Percentiles rank a stretch among this genome's conserved stretches.
These are phyloP conservation scores for Gambusia holbrooki DNA, from an alignment of 2,113 vertebrate species.

Conservation along the genomic window DNA sequence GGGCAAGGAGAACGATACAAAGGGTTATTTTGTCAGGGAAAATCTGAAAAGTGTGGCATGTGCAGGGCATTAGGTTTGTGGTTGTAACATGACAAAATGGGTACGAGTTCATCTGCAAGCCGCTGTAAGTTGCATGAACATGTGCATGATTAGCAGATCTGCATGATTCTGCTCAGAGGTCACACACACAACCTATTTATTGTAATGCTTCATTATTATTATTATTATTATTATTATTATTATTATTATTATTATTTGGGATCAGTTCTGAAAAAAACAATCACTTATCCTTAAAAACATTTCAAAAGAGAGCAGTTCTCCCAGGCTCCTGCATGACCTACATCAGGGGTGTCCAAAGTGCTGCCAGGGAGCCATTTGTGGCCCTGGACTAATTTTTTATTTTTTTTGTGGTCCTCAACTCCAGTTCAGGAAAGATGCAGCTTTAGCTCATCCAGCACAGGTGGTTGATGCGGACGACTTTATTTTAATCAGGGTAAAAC, in stretches of 20 bases:
- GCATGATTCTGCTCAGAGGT: conserved; percentile 59
- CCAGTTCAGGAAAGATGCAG: no score
- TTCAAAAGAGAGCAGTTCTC: conserved; percentile 26
- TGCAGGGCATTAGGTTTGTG: background rate
- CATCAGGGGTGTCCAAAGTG: background rate
- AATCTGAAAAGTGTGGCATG: background rate
- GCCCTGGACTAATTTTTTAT: no score
- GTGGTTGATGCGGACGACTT: no score
- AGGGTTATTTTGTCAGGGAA: background rate
- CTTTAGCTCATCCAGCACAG: no score
- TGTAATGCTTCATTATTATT: background rate
- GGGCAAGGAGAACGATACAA: background rate
- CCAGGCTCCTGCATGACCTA: conserved; percentile 67
- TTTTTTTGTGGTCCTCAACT: no score
- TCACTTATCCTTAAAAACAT: conserved; percentile 31
- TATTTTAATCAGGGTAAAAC: no score
- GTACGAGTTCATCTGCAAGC: background rate
- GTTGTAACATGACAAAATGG: background rate
- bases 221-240: background rate
- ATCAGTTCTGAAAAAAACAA: background rate
- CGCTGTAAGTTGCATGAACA: conserved; percentile 59
- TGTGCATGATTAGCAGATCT: conserved; percentile 43
- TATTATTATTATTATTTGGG: background rate
- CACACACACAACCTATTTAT: background rate
- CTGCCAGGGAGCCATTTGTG: no score